Evolutionary conservation across 2,113 vertebrate genomes (phyloP).

Genomic region (Fregetta grallaria): DNA sequence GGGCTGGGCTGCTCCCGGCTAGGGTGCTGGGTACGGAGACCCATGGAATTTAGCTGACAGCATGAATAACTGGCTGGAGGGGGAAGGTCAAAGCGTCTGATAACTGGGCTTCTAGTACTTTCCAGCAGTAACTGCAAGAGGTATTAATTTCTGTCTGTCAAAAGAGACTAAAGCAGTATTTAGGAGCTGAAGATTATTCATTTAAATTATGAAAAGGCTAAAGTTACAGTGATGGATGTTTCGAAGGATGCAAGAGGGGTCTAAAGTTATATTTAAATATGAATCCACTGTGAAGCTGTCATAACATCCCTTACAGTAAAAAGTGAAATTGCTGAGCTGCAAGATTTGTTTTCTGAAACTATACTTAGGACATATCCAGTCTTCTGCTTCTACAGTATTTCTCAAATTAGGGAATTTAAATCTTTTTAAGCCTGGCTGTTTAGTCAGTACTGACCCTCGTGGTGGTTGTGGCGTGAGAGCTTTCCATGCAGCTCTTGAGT

Average conservation of each 20-base stretch:
- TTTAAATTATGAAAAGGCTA: slow-evolving; percentile 54
- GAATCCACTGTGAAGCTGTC: slow-evolving; percentile 39
- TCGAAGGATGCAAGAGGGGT: slow-evolving; percentile 9
- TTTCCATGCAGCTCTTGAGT: neutral
- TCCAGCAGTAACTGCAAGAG: neutral
- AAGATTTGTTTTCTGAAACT: slow-evolving; percentile 34
- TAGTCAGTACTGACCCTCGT: neutral
- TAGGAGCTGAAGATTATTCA: slow-evolving; percentile 49
- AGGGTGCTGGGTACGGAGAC: neutral
- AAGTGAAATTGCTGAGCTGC: slow-evolving; percentile 46
- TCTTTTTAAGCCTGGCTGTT: neutral
- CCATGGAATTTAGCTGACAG: neutral
- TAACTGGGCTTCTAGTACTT: slow-evolving; percentile 8
- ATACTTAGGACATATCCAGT: neutral
- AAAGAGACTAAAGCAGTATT: slow-evolving; percentile 30
- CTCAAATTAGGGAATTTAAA: neutral
- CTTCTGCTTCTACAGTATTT: neutral
- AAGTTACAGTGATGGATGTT: slow-evolving; percentile 57
- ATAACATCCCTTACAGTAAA: neutral
- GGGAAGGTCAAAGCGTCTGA: neutral
- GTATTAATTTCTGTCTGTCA: slow-evolving; percentile 56
- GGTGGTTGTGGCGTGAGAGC: neutral
- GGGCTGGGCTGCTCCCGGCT: rapidly evolving
- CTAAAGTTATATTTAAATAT: slow-evolving; percentile 48
- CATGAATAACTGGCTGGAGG: neutral